Base-by-base conservation (phyloP, 2,888 invertebrate genomes). In the Tromatobia lineatoria region DNA sequence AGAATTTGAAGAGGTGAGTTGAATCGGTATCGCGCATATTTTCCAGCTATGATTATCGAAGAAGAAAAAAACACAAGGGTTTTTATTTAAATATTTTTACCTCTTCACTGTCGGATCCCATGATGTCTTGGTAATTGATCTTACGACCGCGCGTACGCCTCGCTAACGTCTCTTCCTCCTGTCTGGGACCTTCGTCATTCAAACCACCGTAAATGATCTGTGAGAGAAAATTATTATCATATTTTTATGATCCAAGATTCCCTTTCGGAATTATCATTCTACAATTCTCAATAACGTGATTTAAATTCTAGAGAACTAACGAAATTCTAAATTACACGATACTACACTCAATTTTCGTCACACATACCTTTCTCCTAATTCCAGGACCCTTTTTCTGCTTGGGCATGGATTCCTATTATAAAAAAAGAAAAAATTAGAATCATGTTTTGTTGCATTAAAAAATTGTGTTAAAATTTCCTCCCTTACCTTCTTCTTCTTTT, bases 71-170 rank as follows among this genome's bases (percentile, higher is more conserved):
- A n/a, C n/a, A n/a, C n/a, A 7, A 23, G 0, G 8, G 15, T 73
- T 78, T 70, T 45, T 61, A 47, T 34, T 2, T 70, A 59, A 57
- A 73, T 78, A 78, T 94, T 94, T n/a, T 94, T 90, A 96, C 96
- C 92, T 96, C 97, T 91, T 96, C 97, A 69, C 96, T 96, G 91
- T 97, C 97, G 0, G 97, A 96, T 85, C 96, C 96, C 73, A 96
- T 95, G 90, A 95, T 96, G 94, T 97, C 98, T 3, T 97, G 96
- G 90, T 97, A 97, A 92, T 96, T 96, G 84, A 97, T 96, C 93
- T 96, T 96, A 88, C 95, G 95, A 85, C 97, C 97, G 7, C 97
- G 93, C 0, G 97, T 97, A 86, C 97, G 94, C 90, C 96, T 95
- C 73, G 95, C 95, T 80, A 96, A 94, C 54, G 95, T 95, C 94